These are phyloP conservation scores for Lutjanus argentimaculatus DNA, from an alignment of 2,797 vertebrate species.

Conservation along the genomic window DNA sequence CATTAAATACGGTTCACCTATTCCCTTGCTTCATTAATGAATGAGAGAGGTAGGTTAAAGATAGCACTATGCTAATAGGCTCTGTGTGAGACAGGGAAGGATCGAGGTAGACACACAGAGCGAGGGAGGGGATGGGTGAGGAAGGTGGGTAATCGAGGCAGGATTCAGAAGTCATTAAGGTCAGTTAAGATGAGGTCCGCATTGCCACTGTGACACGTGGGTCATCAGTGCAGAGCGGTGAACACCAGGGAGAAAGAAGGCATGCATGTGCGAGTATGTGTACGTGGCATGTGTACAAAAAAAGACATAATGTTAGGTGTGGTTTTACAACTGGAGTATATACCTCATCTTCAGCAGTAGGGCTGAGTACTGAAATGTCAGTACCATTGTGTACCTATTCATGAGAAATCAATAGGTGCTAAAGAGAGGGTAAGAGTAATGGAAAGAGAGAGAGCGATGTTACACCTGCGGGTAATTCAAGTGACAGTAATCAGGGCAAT, in stretches of 20 bases:
- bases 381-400: background rate
- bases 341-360: background rate
- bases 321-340: background rate
- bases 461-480: background rate
- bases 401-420: no score
- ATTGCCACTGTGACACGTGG: slow-evolving; percentile 44
- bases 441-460: background rate
- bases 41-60: slow-evolving; percentile 75
- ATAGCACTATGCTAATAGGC: slow-evolving; percentile 75
- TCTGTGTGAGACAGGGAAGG: slow-evolving; percentile 49
- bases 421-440: rapidly evolving
- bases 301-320: slow-evolving; percentile 2
- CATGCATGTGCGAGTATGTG: slow-evolving; percentile 6
- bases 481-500: background rate
- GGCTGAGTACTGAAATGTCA: no score
- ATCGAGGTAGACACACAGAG: slow-evolving; percentile 47
- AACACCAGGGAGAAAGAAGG: slow-evolving; percentile 23
- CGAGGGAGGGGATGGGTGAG: background rate
- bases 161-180: slow-evolving; percentile 69
- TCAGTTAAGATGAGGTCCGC: slow-evolving; percentile 65
- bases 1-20: slow-evolving; percentile 75
- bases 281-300: background rate
- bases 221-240: slow-evolving; percentile 50
- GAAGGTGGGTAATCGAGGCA: slow-evolving; percentile 33
- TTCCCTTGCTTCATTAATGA: slow-evolving; percentile 79